Conservation (phyloP, 2,888 invertebrate species). For the Chloroclystis v-ata region DNA sequence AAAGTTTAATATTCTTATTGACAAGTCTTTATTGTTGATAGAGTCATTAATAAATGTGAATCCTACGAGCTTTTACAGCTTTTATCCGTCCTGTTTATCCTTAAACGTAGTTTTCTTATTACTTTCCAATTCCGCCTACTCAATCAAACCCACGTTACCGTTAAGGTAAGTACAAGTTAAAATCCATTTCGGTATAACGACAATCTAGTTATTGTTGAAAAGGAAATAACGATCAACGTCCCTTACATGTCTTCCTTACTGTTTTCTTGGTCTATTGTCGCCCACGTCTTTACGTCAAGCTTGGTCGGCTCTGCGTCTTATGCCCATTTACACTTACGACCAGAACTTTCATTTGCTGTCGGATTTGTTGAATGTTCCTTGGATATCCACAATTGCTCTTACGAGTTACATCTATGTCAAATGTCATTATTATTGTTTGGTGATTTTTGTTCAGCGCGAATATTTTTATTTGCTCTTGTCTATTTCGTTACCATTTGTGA, state of each 20-base stretch:
- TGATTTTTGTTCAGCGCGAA: neutral
- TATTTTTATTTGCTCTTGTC: neutral
- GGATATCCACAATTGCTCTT: neutral
- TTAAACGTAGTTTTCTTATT: neutral
- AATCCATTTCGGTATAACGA: constrained; percentile 7
- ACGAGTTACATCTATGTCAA: neutral
- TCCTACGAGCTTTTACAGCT: neutral
- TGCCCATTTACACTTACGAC: constrained; percentile 11
- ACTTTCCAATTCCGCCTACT: constrained; percentile 5
- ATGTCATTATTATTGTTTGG: neutral
- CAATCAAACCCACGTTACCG: constrained; percentile 13
- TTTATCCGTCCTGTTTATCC: neutral
- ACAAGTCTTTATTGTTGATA: neutral
- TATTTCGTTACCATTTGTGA: neutral
- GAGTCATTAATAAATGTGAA: no score
- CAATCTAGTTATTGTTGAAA: constrained; percentile 14
- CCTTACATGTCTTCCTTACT: constrained; percentile 1
- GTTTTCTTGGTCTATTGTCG: constrained; percentile 12
- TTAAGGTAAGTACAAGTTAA: neutral
- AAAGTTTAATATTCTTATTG: neutral
- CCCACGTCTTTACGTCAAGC: constrained; percentile 6
- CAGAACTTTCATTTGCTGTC: neutral
- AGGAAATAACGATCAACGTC: constrained; percentile 18
- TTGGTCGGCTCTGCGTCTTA: neutral
- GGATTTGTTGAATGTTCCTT: neutral